phyloP scores from a whole-genome alignment of 2,113 vertebrate genomes.

The Corythoichthys haematopterus region DNA sequence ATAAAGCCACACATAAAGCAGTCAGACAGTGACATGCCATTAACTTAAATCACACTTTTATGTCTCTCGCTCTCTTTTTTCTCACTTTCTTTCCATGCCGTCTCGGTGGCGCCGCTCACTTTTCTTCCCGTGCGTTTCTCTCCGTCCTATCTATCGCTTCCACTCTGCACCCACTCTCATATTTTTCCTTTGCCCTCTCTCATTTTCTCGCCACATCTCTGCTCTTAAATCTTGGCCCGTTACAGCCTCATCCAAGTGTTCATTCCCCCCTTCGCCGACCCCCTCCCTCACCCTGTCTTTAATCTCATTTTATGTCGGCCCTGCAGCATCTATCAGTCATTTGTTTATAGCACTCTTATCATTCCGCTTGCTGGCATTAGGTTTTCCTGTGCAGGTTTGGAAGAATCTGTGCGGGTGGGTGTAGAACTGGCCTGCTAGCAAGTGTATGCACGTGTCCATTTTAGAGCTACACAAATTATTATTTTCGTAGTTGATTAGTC shows the following conservation, averaged over 20 bases:
- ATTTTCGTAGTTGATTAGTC: no score
- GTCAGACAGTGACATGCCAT: slow-evolving; percentile 62
- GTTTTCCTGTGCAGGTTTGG: slow-evolving; percentile 10
- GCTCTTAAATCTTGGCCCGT: slow-evolving; percentile 37
- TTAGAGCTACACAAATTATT: background rate
- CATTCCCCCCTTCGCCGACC: slow-evolving; percentile 13
- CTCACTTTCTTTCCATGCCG: slow-evolving; percentile 31
- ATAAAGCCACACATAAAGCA: slow-evolving; percentile 62
- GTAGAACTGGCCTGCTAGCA: background rate
- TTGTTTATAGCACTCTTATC: slow-evolving; percentile 51
- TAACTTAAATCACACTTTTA: slow-evolving; percentile 71
- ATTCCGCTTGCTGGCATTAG: slow-evolving; percentile 18
- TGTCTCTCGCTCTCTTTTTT: slow-evolving; percentile 46
- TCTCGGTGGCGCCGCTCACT: slow-evolving; percentile 12
- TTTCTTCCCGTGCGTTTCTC: slow-evolving; percentile 22
- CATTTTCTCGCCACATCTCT: slow-evolving; percentile 22
- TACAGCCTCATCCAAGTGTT: slow-evolving; percentile 27
- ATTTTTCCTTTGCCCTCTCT: slow-evolving; percentile 20
- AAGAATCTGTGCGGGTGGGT: slow-evolving; percentile 1
- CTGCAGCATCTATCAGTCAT: slow-evolving; percentile 48
- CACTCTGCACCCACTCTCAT: slow-evolving; percentile 27
- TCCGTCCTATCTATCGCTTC: slow-evolving; percentile 41
- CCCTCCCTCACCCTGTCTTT: slow-evolving; percentile 20
- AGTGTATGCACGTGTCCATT: background rate
- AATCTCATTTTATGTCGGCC: slow-evolving; percentile 53